These are phyloP conservation scores for Cinara cedri DNA, from an alignment of 2,888 invertebrate genomes.

Conservation along the genomic window DNA sequence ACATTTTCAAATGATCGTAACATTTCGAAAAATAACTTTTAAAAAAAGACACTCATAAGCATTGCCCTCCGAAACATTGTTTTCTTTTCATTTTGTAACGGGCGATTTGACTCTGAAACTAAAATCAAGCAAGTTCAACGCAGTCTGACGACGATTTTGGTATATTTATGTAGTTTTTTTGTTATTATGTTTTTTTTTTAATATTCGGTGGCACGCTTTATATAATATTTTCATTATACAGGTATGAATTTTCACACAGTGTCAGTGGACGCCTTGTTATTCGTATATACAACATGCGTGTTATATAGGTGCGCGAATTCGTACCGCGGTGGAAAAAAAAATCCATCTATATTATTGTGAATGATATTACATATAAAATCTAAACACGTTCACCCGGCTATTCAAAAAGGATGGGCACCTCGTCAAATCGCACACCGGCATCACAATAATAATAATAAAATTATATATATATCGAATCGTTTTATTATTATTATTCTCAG, in stretches of 20 bases:
- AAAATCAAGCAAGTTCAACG: too few relatives aligned
- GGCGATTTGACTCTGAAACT: too few relatives aligned
- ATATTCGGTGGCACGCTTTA: background rate
- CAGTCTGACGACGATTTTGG: too few relatives aligned
- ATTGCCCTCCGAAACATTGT: too few relatives aligned
- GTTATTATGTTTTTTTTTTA: too few relatives aligned
- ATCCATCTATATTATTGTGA: conserved; percentile 15
- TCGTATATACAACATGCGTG: background rate
- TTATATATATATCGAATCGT: background rate
- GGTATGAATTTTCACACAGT: conserved; percentile 14
- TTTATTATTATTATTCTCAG: background rate
- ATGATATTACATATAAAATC: conserved; percentile 13
- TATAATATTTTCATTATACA: background rate
- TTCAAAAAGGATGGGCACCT: conserved; percentile 13
- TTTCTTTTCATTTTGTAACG: too few relatives aligned
- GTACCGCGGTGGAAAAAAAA: conserved; percentile 13
- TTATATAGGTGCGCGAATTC: conserved; percentile 20
- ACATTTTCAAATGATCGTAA: too few relatives aligned
- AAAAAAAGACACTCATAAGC: too few relatives aligned
- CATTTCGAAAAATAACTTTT: too few relatives aligned
- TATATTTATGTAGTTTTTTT: too few relatives aligned
- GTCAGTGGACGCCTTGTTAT: conserved; percentile 19
- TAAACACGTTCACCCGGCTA: conserved; percentile 28
- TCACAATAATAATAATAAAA: too few relatives aligned
- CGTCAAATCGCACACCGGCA: background rate